Conservation (phyloP, 2,888 invertebrate species). For the Lasioglossum villosulum region DNA sequence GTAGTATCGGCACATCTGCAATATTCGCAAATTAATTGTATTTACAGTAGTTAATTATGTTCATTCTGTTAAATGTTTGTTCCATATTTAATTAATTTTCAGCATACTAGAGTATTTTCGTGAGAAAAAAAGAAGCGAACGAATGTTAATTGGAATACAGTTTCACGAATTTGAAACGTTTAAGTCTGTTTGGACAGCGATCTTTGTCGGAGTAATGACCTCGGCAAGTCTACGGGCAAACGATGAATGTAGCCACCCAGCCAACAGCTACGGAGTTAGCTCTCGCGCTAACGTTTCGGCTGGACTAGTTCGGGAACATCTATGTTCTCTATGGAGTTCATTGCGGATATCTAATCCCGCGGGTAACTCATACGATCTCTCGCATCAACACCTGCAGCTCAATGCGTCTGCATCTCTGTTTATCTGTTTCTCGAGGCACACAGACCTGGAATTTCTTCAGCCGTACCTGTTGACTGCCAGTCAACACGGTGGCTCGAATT, state of each 20-base stretch:
- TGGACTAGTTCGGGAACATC: neutral
- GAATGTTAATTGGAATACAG: neutral
- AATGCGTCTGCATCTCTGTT: neutral
- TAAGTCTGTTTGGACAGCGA: neutral
- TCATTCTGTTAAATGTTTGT: neutral
- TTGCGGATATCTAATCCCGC: slow-evolving; percentile 16
- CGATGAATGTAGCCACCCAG: neutral
- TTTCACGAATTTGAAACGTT: neutral
- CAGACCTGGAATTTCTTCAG: neutral
- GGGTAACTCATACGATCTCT: slow-evolving; percentile 15
- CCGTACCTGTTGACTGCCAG: neutral
- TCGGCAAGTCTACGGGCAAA: neutral
- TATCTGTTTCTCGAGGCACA: neutral
- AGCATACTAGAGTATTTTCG: neutral
- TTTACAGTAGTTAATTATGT: neutral
- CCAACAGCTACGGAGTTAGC: slow-evolving; percentile 19
- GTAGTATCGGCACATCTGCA: neutral
- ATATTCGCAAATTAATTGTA: neutral
- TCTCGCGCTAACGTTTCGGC: slow-evolving; percentile 26
- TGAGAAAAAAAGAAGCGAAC: neutral
- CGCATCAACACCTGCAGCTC: slow-evolving; percentile 24
- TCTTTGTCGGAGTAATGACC: neutral
- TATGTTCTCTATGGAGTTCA: slow-evolving; percentile 30
- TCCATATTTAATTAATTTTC: neutral
- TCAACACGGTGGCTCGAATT: neutral